These are phyloP conservation scores for Spisula subtruncata DNA, from an alignment of 2,888 invertebrate genomes.

Conservation along the genomic window DNA sequence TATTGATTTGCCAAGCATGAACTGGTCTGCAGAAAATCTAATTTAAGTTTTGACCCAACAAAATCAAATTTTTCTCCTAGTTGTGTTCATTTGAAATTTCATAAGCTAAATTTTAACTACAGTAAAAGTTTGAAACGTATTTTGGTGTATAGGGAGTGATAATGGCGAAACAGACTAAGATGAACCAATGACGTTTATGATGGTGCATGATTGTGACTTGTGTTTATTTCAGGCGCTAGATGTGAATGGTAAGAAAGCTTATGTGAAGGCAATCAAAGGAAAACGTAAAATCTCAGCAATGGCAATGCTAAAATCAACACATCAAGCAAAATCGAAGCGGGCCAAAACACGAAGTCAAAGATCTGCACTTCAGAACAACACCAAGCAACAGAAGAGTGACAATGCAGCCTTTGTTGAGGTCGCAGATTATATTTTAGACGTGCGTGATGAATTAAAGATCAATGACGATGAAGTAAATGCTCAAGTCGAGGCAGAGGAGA, in stretches of 20 bases:
- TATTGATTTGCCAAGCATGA: too few species aligned
- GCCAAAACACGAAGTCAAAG: conserved; percentile 36
- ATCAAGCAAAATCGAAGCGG: conserved; percentile 14
- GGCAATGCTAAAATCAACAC: conserved; percentile 47
- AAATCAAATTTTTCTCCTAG: too few species aligned
- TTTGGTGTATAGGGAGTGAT: too few species aligned
- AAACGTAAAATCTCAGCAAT: conserved; percentile 45
- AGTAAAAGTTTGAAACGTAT: too few species aligned
- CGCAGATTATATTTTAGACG: conserved; percentile 35
- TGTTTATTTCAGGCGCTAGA: conserved; percentile 56
- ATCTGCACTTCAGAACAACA: conserved; percentile 6
- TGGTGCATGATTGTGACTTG: neutral
- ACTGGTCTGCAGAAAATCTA: too few species aligned
- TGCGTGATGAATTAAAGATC: conserved; percentile 41
- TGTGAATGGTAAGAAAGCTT: conserved; percentile 51
- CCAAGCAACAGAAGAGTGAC: neutral
- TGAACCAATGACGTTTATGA: neutral
- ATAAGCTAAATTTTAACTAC: too few species aligned
- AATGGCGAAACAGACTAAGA: too few species aligned
- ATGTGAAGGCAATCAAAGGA: conserved; percentile 45
- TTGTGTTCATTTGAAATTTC: too few species aligned
- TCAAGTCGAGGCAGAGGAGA: conserved; percentile 12
- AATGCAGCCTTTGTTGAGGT: conserved; percentile 40
- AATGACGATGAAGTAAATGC: conserved; percentile 16
- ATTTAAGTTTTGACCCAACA: too few species aligned